Evolutionary conservation across 2,797 vertebrate species (phyloP).

Genomic region (Microctenopoma stevenorrisi): DNA sequence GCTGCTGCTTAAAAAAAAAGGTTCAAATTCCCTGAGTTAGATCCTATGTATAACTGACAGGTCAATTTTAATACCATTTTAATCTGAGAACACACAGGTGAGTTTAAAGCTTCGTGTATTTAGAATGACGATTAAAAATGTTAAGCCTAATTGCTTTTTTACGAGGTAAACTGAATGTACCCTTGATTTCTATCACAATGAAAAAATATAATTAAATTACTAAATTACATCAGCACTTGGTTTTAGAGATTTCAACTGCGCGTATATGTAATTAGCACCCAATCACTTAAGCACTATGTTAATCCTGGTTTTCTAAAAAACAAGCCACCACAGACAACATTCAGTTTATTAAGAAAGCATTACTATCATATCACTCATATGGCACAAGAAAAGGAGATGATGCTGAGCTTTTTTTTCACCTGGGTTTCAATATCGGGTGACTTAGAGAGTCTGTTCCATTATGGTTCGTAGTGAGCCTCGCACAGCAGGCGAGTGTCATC

Average conservation of each 20-base stretch:
- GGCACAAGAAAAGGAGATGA: too few relatives aligned
- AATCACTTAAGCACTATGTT: slow-evolving; percentile 44
- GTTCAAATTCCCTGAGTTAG: neutral
- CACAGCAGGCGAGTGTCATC: too few relatives aligned
- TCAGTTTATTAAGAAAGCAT: too few relatives aligned
- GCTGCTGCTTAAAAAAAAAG: too few relatives aligned
- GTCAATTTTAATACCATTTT: slow-evolving; percentile 28
- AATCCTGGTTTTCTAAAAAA: slow-evolving; percentile 17
- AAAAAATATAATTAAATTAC: slow-evolving; percentile 17
- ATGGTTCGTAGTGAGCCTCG: too few relatives aligned
- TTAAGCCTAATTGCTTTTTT: slow-evolving; percentile 2
- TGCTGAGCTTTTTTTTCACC: too few relatives aligned
- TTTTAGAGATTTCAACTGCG: slow-evolving; percentile 6
- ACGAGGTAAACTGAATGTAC: slow-evolving; percentile 12
- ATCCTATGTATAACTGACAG: slow-evolving; percentile 21
- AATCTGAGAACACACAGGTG: slow-evolving; percentile 15
- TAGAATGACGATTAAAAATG: slow-evolving; percentile 6
- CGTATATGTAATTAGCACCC: slow-evolving; percentile 40
- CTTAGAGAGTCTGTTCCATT: too few relatives aligned
- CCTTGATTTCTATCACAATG: slow-evolving; percentile 14
- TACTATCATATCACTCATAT: too few relatives aligned
- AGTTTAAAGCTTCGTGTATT: slow-evolving; percentile 5
- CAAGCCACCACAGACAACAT: too few relatives aligned
- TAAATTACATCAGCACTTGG: neutral
- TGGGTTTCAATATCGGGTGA: too few relatives aligned